Evolutionary conservation across 2,888 invertebrate species (phyloP), one percentile per base, ranked within the genome.

Genomic region (Minunthozetes semirufus): DNA sequence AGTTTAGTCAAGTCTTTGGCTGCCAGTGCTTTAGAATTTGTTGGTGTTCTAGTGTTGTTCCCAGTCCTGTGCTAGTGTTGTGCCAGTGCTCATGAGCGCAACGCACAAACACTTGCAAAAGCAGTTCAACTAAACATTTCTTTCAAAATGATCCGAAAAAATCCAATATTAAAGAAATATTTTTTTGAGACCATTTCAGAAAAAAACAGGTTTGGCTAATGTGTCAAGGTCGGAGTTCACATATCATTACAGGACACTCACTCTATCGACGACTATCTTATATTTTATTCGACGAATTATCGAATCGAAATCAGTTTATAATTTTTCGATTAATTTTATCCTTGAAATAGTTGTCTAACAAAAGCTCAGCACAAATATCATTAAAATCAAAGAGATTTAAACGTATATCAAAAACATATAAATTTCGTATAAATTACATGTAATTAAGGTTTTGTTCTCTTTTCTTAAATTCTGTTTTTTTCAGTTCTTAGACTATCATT

Each of bases 151-250:
- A n/a, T 25, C 56, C 4, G 22, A 56, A 56, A 19, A 56, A n/a
- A 56, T 22, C 19, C 11, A 56, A 56, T 56, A 56, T 56, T 56
- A 22, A 19, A 56, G 25, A 56, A 22, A 56, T 19, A 19, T 22
- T 22, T 22, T 53, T 22, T 19, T 56, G 11, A 48, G n/a, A 56
- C 56, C 9, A 56, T 5, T 56, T 56, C 19, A 15, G 13, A 2
- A 22, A 4, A 11, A 56, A 56, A 56, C 56, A 17, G 56, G 56
- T 56, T 56, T 56, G 19, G 46, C 56, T 56, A 22, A 56, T 56
- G 25, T 13, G 56, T 56, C 56, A 56, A 56, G 56, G 56, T 56
- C 56, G 56, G 19, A 56, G 56, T 56, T 56, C 56, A 56, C n/a
- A 56, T 19, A 22, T 19, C 25, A 25, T 19, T 19, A 48, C 46